Evolutionary conservation across 2,888 invertebrate genomes (phyloP), one percentile per base, ranked within the genome.

Genomic region (Lymantria monacha): DNA sequence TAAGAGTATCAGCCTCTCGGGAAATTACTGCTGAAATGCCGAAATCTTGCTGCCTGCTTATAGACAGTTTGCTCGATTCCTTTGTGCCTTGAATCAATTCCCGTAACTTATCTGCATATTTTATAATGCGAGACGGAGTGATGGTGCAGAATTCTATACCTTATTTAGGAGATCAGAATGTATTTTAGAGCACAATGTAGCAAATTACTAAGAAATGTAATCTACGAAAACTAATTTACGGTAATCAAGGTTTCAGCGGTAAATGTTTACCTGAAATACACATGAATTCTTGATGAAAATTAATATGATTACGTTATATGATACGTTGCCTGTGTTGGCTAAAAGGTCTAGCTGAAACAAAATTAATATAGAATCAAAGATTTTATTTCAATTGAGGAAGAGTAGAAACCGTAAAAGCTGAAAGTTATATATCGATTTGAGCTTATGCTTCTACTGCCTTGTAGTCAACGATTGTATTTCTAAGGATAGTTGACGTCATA

Each of bases 81-180:
- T 89, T 87, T 89, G 89, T 87, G 87, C 83, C 79, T 78, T 73
- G 86, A 89, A 90, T 90, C 89, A 89, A 90, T 90, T 88, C 89
- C 88, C 87, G 83, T 86, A 84, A 87, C 88, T 85, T 87, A 87
- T 89, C 83, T 90, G 85, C 89, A 90, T 89, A 88, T 88, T 89
- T 89, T 87, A 90, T 87, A 87, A 85, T 76, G 80, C 79, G 82
- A 85, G 79, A 75, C 81, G 82, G 79, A 82, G 82, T 81, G 82
- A 81, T 79, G 81, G 66, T 80, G 79, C 81, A 81, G 70, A 74
- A 73, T 73, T 71, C 73, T n/a, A 38, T 38, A 12, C 9, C n/a
- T 12, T 11, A 9, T n/a, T 38, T 38, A 3, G n/a, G 38, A 7
- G 7, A n/a, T 12, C 11, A 11, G 62, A 73, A 69, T 72, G 66